Conservation (phyloP, 2,113 vertebrate genomes). For the Melanocharis versteri region DNA sequence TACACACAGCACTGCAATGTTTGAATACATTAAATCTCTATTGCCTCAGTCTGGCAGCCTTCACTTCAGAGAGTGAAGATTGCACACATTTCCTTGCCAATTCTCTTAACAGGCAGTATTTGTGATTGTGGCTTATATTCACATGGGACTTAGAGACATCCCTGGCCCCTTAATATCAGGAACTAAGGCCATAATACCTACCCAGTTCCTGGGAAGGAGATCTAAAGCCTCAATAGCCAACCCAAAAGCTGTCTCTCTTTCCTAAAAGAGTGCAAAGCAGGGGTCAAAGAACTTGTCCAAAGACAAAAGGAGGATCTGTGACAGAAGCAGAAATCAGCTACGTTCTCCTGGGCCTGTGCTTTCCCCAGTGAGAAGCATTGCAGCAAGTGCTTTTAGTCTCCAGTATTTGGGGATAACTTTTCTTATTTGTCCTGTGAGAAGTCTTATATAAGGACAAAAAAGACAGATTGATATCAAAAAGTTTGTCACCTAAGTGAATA, state of each 20-base stretch:
- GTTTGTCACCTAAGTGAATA: neutral
- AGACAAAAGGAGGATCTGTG: neutral
- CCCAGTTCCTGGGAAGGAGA: neutral
- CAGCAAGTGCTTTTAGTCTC: neutral
- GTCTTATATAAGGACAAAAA: neutral
- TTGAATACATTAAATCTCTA: constrained; percentile 48
- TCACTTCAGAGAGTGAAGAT: neutral
- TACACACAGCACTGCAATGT: neutral
- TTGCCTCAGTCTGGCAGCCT: neutral
- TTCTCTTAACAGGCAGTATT: neutral
- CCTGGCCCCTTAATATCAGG: neutral
- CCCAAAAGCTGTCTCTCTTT: neutral
- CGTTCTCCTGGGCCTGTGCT: neutral
- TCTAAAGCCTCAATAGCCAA: neutral
- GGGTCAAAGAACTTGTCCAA: neutral
- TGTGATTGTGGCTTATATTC: neutral
- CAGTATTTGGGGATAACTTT: neutral
- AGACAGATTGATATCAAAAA: neutral
- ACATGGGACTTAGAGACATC: neutral
- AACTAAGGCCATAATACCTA: neutral
- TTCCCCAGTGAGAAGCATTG: neutral
- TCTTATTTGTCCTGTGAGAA: neutral
- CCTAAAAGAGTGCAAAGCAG: neutral
- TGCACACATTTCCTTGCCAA: neutral
- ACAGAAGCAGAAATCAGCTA: neutral